Evolutionary conservation across 2,888 invertebrate species (phyloP).

Genomic region (Xanthorhoe spadicearia): DNA sequence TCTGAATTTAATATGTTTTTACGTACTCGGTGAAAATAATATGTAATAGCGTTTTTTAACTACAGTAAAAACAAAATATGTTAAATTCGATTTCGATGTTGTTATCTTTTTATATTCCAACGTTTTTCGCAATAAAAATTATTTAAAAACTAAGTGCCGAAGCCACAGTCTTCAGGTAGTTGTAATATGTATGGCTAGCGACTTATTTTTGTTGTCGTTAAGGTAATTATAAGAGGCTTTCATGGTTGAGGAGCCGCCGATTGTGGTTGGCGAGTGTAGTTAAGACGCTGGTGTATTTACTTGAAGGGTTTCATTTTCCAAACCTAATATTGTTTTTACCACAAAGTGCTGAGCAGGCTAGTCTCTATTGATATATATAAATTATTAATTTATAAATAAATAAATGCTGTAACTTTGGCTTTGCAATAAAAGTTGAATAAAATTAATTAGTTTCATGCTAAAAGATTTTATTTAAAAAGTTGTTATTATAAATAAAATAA

Average conservation of each 20-base stretch:
- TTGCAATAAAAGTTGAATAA: no score
- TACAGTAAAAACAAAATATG: no score
- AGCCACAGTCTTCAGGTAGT: neutral
- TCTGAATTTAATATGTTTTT: no score
- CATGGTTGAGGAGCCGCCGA: conserved; percentile 39
- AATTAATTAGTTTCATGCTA: no score
- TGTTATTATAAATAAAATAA: no score
- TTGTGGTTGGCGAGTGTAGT: conserved; percentile 34
- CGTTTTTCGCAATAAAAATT: no score
- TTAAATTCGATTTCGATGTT: no score
- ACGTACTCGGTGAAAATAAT: no score
- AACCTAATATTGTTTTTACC: neutral
- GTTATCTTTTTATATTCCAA: no score
- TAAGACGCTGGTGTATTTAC: conserved; percentile 5
- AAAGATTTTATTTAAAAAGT: no score
- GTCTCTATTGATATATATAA: neutral
- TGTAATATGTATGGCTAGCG: conserved; percentile 60
- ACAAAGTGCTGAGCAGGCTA: neutral
- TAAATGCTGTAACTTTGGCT: no score
- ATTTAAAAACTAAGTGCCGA: neutral
- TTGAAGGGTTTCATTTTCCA: neutral
- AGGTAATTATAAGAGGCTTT: conserved; percentile 53
- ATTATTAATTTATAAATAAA: neutral
- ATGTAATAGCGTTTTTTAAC: no score
- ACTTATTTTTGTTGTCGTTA: conserved; percentile 54